These are phyloP conservation scores for Albula goreensis DNA, from an alignment of 2,113 vertebrate genomes.

Conservation along the genomic window DNA sequence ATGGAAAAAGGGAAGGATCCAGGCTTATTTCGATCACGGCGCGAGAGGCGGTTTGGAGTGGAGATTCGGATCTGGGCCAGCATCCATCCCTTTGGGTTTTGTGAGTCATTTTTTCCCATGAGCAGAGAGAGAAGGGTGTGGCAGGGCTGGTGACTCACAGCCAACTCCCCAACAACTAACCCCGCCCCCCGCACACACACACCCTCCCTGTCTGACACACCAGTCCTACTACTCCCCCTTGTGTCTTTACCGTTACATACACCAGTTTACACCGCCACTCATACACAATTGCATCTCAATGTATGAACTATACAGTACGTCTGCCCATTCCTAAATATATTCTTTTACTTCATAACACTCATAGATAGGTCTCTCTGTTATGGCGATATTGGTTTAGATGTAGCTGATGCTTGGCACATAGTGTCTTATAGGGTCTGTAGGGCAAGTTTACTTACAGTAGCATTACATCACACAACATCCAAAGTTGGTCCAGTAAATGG, in stretches of 20 bases:
- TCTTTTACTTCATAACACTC: no score
- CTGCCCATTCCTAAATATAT: no score
- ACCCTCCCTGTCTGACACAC: slow-evolving; percentile 26
- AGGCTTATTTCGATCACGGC: neutral
- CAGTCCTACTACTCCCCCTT: slow-evolving; percentile 13
- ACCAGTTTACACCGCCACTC: no score
- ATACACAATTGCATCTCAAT: no score
- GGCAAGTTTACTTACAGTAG: neutral
- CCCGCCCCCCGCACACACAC: neutral
- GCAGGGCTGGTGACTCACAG: slow-evolving; percentile 23
- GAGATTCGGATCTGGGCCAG: neutral
- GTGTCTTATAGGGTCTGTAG: neutral
- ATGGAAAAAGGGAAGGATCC: neutral
- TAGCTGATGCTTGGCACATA: neutral
- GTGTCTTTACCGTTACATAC: no score
- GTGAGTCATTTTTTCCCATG: slow-evolving; percentile 61
- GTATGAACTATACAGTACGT: no score
- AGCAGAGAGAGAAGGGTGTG: slow-evolving; percentile 42
- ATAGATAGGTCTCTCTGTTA: no score
- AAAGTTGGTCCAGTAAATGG: neutral
- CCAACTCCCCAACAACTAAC: slow-evolving; percentile 15
- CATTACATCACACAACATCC: no score
- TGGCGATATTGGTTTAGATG: no score
- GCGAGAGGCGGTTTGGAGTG: neutral
- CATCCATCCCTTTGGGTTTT: neutral